Evolutionary conservation across 2,113 vertebrate genomes (phyloP).

Genomic region (Okapia johnstoni): DNA sequence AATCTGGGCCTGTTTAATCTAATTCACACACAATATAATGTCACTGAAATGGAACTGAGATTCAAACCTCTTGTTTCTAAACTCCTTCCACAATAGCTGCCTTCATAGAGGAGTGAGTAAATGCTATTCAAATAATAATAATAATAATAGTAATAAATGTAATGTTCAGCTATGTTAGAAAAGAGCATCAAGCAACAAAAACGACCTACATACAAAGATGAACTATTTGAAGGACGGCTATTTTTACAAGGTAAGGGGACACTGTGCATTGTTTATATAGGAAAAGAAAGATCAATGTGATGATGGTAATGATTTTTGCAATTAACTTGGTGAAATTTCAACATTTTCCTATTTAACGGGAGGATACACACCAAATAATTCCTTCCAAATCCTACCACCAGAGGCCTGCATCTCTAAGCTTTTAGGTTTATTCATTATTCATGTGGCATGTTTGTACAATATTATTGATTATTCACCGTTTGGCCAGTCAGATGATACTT

Average conservation of each 20-base stretch:
- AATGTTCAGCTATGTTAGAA: background rate
- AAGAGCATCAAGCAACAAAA: background rate
- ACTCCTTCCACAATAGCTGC: background rate
- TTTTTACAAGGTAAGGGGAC: background rate
- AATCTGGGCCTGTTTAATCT: background rate
- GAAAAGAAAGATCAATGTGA: background rate
- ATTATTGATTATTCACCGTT: slow-evolving; percentile 36
- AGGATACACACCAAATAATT: background rate
- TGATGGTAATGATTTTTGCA: background rate
- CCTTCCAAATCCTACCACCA: background rate
- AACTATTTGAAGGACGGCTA: background rate
- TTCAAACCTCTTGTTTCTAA: background rate
- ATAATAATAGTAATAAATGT: background rate
- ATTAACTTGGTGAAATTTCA: background rate
- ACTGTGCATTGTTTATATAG: background rate
- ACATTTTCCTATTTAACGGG: background rate
- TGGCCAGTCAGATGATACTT: slow-evolving; percentile 3
- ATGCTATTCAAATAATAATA: background rate
- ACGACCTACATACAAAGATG: background rate
- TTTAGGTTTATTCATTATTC: slow-evolving; percentile 51
- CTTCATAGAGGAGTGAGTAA: background rate
- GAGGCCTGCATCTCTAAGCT: background rate
- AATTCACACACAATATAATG: background rate
- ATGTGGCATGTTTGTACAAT: slow-evolving; percentile 28
- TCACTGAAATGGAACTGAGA: background rate